phyloP scores from a whole-genome alignment of 2,888 invertebrate genomes.

The Acanthosoma haemorrhoidale region DNA sequence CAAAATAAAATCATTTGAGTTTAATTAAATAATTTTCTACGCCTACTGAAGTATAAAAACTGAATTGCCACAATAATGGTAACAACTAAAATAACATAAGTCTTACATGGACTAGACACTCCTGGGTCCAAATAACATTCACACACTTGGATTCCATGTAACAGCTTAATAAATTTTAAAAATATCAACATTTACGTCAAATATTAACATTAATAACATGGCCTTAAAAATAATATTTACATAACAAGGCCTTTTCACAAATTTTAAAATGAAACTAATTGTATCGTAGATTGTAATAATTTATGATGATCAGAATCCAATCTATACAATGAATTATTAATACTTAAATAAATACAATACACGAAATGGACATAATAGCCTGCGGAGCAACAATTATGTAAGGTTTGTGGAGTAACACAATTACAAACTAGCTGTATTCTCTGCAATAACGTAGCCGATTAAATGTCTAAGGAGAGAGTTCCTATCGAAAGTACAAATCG shows the following conservation, averaged over 20 bases:
- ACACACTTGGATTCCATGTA: constrained; percentile 19
- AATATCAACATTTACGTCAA: background rate
- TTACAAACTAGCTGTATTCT: background rate
- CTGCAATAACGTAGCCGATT: background rate
- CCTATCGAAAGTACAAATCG: background rate
- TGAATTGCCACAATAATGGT: constrained; percentile 22
- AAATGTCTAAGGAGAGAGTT: constrained; percentile 4
- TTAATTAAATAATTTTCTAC: constrained; percentile 2
- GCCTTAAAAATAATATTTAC: background rate
- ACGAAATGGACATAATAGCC: constrained; percentile 16
- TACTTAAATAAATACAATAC: constrained; percentile 26
- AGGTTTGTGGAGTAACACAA: background rate
- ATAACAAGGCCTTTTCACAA: background rate
- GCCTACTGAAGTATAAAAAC: constrained; percentile 23
- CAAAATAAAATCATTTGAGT: constrained; percentile 2
- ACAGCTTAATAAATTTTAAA: background rate
- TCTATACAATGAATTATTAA: background rate
- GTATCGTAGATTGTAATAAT: background rate
- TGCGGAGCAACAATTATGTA: constrained; percentile 10
- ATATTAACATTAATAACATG: background rate
- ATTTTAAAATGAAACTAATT: background rate
- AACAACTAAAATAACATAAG: constrained; percentile 26
- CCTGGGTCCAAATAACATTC: constrained; percentile 27
- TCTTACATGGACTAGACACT: constrained; percentile 30
- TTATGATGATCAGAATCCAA: background rate